Conservation (phyloP, 2,888 invertebrate species). For the Periphyllus acericola region DNA sequence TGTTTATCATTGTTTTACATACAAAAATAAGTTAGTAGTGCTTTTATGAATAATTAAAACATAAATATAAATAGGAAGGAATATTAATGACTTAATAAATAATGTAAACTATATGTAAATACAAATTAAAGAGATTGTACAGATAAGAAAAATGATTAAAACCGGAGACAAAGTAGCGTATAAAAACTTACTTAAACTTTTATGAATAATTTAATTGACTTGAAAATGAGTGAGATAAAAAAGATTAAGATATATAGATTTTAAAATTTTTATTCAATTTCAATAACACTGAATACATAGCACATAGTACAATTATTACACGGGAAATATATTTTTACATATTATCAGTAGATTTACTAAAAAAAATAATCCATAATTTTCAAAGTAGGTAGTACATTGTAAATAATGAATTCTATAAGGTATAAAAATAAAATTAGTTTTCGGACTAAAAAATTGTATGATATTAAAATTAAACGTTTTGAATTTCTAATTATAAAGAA, state of each 20-base stretch:
- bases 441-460: too few species aligned
- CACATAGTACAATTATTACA: background rate
- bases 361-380: background rate
- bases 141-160: background rate
- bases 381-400: background rate
- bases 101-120: background rate
- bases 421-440: too few species aligned
- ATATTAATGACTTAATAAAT: background rate
- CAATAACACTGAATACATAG: background rate
- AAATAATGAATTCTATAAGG: background rate
- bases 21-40: background rate
- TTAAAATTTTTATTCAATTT: background rate
- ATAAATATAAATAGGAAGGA: background rate
- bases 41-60: background rate
- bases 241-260: background rate
- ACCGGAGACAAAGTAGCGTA: background rate
- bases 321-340: background rate
- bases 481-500: too few species aligned
- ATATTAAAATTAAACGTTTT: too few species aligned
- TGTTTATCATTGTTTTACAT: background rate
- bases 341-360: background rate
- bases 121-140: background rate
- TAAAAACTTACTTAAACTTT: conserved; percentile 1
- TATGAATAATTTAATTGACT: conserved; percentile 1
- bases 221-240: background rate